Conservation (phyloP, 2,113 vertebrate genomes). For the Sminthopsis crassicaudata region DNA sequence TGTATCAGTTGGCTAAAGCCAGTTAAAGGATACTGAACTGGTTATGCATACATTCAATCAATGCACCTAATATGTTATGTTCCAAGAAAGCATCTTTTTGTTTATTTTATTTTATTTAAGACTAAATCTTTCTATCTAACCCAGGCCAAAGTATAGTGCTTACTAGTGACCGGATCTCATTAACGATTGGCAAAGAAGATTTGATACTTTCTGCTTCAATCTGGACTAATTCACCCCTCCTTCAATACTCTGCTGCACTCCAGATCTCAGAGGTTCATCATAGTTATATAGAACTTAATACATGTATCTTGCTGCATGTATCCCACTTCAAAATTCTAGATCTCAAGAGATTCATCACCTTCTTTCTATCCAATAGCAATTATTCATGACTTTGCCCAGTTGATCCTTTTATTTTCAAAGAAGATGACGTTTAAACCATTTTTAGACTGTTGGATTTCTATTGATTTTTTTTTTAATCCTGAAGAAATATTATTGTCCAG, state of each 20-base stretch:
- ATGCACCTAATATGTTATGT: neutral
- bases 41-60: neutral
- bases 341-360: neutral
- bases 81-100: neutral
- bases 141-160: neutral
- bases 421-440: neutral
- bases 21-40: neutral
- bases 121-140: neutral
- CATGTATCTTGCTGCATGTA: neutral
- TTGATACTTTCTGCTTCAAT: neutral
- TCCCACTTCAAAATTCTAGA: neutral
- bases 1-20: neutral
- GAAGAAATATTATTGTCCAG: neutral
- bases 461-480: neutral
- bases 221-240: neutral
- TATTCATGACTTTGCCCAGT: neutral
- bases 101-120: neutral
- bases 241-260: neutral
- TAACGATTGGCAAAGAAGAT: neutral
- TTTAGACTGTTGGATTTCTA: neutral
- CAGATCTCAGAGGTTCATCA: neutral
- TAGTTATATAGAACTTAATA: neutral
- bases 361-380: neutral
- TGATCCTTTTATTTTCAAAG: neutral
- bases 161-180: neutral